These are phyloP conservation scores for Halichoeres trimaculatus DNA, from an alignment of 2,113 vertebrate genomes.

Conservation along the genomic window DNA sequence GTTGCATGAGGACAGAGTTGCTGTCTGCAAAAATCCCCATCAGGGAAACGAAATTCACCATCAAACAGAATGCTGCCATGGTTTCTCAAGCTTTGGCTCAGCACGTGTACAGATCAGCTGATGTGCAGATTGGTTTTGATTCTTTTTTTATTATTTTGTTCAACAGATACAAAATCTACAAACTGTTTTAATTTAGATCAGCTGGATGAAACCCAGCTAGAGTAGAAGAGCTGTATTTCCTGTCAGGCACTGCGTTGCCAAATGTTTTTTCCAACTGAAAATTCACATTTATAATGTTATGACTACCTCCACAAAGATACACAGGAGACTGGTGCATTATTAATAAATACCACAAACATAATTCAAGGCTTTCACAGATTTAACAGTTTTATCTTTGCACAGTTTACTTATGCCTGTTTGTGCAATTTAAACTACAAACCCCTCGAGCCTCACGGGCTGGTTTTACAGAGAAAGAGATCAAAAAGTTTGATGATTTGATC, in stretches of 20 bases:
- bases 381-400: too few species aligned
- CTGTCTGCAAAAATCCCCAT: constrained; percentile 30
- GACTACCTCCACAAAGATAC: not conserved
- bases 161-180: too few species aligned
- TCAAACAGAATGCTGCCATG: not conserved
- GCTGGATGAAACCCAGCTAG: not conserved
- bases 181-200: not conserved
- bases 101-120: not conserved
- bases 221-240: not conserved
- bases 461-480: not conserved
- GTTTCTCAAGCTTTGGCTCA: not conserved
- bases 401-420: too few species aligned
- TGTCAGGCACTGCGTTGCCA: not conserved
- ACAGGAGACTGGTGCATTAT: too few species aligned
- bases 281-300: not conserved
- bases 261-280: not conserved
- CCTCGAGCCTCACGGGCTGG: not conserved
- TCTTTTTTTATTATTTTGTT: not conserved
- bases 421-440: not conserved
- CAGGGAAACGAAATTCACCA: not conserved
- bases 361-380: too few species aligned
- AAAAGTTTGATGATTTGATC: not conserved
- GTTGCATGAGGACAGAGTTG: constrained; percentile 56
- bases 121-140: not conserved
- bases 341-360: too few species aligned